Evolutionary conservation across 2,797 vertebrate genomes (phyloP), one percentile per base, ranked within the genome.

Genomic region (Coluber constrictor): DNA sequence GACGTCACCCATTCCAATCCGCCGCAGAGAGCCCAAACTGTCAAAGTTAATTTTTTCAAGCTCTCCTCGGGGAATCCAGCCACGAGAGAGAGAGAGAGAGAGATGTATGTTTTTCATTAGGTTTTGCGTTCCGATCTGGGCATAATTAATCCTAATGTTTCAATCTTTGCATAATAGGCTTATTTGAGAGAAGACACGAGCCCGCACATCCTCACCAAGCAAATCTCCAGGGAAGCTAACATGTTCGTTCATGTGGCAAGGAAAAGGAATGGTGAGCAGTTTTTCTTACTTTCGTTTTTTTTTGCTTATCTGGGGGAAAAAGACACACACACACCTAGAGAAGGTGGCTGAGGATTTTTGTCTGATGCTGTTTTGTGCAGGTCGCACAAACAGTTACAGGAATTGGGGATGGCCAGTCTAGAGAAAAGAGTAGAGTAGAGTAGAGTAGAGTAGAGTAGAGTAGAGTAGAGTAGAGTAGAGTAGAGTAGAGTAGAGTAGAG

Each of bases 81-180:
- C 94, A 93, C 94, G 92, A 1, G 9, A 95, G 92, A 1, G 9
- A 95, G 6, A 95, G 92, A 95, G 92, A 1, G 8, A 95, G 95
- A 96, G 96, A 97, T 97, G 90, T 93, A 96, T 96, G 96, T 93
- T 97, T 97, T 97, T 97, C 97, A 97, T 97, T 96, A 97, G 61
- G 55, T 90, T 96, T 97, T 97, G 93, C 88, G 95, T 93, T 96
- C 96, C 59, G 93, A 95, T 91, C 95, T 97, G 96, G 91, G 92
- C 94, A 94, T 97, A 97, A 97, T 97, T 98, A 97, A 97, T 97
- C 95, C 95, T 97, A 97, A 97, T 96, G 94, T 97, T 97, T 93
- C 96, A 95, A 94, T 97, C 96, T 96, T 95, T 94, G 94, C 95
- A 96, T 96, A 96, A 96, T 95, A 96, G 94, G 95, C 94, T 97